A percentile compares a stretch with the other conserved stretches of the same genome.
Conservation (phyloP, 2,113 vertebrate species). For the Speoplatyrhinus poulsoni region DNA sequence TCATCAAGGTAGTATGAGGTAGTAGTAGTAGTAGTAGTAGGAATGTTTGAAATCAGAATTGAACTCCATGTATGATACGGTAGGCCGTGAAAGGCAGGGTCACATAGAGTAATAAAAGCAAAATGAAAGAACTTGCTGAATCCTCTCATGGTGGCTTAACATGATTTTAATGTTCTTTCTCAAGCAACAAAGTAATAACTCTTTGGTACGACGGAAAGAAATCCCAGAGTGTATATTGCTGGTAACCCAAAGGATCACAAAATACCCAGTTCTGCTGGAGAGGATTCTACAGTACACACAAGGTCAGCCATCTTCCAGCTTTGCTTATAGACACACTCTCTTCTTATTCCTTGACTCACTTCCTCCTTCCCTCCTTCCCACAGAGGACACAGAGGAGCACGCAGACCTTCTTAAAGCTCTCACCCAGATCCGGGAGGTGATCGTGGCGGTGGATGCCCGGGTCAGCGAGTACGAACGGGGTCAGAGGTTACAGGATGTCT, state of each 20-base stretch:
- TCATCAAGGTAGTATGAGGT: slow-evolving; percentile 85
- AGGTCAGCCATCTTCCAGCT: slow-evolving; percentile 75
- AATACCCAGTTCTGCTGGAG: slow-evolving; percentile 95
- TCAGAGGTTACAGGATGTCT: slow-evolving; percentile 86
- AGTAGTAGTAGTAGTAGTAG: too few relatives aligned
- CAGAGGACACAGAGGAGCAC: slow-evolving; percentile 88
- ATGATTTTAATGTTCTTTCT: slow-evolving; percentile 25
- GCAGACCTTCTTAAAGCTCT: slow-evolving; percentile 83
- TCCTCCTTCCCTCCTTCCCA: not conserved
- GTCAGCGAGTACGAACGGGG: slow-evolving; percentile 90
- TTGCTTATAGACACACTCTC: slow-evolving; percentile 2
- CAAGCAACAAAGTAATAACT: slow-evolving; percentile 91
- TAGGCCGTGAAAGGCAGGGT: too few relatives aligned
- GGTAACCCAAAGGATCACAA: slow-evolving; percentile 95
- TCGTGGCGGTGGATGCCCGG: slow-evolving; percentile 85
- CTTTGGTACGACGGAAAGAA: slow-evolving; percentile 87
- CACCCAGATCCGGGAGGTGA: slow-evolving; percentile 85
- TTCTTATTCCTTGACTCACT: not conserved
- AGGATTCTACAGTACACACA: slow-evolving; percentile 89
- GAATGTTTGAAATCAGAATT: too few relatives aligned
- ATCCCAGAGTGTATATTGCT: slow-evolving; percentile 96
- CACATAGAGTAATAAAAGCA: too few relatives aligned
- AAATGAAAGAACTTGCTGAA: not conserved
- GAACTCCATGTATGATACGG: too few relatives aligned
- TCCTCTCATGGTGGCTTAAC: not conserved